Evolutionary conservation across 2,113 vertebrate genomes (phyloP).

Genomic region (Tragelaphus strepsiceros): DNA sequence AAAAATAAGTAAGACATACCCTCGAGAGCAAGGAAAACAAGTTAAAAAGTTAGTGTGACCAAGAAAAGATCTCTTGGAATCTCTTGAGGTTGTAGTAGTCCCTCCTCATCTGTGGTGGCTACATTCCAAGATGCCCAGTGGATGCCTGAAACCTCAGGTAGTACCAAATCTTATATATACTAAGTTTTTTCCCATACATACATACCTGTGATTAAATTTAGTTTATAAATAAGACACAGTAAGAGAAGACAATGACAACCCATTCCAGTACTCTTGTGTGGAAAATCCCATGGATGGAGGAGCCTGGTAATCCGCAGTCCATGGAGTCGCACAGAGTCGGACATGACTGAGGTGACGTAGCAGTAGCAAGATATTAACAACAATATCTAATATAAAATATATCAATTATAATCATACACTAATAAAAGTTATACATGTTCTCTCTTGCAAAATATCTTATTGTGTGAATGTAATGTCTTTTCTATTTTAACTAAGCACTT

Average conservation of each 20-base stretch:
- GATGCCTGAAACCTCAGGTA: neutral
- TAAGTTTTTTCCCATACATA: neutral
- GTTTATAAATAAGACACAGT: neutral
- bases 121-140: neutral
- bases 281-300: too few species aligned
- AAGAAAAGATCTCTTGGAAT: neutral
- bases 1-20: neutral
- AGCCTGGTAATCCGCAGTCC: neutral
- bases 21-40: neutral
- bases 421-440: neutral
- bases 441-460: neutral
- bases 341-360: too few species aligned
- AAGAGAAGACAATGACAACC: neutral
- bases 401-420: neutral
- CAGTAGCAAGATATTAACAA: neutral
- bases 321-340: too few species aligned
- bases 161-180: neutral
- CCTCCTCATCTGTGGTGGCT: neutral
- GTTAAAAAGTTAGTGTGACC: neutral
- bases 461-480: neutral
- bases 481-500: neutral
- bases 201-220: neutral
- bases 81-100: neutral
- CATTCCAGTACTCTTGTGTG: too few species aligned
- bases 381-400: neutral